Percentiles rank a stretch among this genome's conserved stretches.
Evolutionary conservation across 2,797 vertebrate species (phyloP).

Genomic region (Balearica regulorum): DNA sequence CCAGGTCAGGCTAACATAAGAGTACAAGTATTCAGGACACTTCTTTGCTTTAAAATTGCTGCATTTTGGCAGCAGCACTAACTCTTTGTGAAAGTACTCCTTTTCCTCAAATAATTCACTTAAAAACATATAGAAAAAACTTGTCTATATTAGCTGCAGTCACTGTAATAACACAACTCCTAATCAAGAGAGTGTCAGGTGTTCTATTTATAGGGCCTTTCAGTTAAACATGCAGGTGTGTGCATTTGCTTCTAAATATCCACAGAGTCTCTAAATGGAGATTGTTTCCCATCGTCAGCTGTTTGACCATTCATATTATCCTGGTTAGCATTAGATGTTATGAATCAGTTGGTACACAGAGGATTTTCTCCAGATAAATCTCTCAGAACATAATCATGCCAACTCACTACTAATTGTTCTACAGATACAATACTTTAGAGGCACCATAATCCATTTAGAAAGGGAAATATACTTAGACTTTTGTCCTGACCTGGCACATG

Average conservation of each 20-base stretch:
- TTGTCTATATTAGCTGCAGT: background rate
- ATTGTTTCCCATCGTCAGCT: background rate
- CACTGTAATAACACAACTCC: background rate
- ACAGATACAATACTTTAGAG: background rate
- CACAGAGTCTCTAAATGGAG: background rate
- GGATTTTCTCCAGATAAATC: background rate
- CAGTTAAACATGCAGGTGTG: background rate
- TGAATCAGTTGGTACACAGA: background rate
- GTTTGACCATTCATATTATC: background rate
- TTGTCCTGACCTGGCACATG: conserved; percentile 10
- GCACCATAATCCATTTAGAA: background rate
- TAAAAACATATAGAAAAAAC: background rate
- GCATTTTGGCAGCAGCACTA: background rate
- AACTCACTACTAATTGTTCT: background rate
- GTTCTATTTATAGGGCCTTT: background rate
- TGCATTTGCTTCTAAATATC: background rate
- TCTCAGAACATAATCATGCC: background rate
- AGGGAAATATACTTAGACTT: conserved; percentile 14
- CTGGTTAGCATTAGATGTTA: background rate
- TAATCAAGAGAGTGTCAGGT: accelerated
- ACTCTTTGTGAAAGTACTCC: background rate
- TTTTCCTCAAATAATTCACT: conserved; percentile 1
- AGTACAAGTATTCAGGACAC: background rate
- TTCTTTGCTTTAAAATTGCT: background rate
- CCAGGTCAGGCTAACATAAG: background rate